Percentiles rank a stretch among this genome's conserved stretches.
Evolutionary conservation across 2,113 vertebrate species (phyloP).

Genomic region (Aix galericulata): DNA sequence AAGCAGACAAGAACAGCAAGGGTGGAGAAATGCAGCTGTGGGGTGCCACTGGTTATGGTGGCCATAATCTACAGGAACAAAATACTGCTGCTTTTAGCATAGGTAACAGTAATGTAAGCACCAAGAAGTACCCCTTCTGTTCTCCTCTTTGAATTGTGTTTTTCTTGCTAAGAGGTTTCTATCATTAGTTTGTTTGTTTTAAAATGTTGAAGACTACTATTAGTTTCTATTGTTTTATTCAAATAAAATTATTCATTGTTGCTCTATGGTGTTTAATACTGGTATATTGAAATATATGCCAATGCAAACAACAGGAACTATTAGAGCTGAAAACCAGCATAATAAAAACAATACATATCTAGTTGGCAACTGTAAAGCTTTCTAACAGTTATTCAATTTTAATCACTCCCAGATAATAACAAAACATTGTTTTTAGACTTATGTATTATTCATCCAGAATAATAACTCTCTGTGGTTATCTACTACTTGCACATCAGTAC

Average conservation of each 20-base stretch:
- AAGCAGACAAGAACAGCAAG: background rate
- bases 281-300: background rate
- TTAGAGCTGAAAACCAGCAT: background rate
- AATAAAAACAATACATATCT: background rate
- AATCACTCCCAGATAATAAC: background rate
- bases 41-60: background rate
- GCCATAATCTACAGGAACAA: background rate
- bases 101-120: background rate
- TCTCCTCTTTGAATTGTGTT: background rate
- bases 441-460: constrained; percentile 23
- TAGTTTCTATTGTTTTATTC: background rate
- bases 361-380: background rate
- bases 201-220: background rate
- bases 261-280: background rate
- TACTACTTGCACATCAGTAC: background rate
- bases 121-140: background rate
- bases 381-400: constrained; percentile 10
- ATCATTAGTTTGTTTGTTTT: background rate
- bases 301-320: background rate
- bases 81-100: background rate
- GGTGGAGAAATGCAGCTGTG: background rate
- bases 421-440: background rate
- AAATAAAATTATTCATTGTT: background rate
- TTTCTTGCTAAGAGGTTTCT: background rate
- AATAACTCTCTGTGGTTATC: background rate